Evolutionary conservation across 30 jellyfish, hydroid and myxozoan genomes (phyloP), one percentile per base, ranked within the genome.

Genomic region (Turritopsis dohrnii): DNA sequence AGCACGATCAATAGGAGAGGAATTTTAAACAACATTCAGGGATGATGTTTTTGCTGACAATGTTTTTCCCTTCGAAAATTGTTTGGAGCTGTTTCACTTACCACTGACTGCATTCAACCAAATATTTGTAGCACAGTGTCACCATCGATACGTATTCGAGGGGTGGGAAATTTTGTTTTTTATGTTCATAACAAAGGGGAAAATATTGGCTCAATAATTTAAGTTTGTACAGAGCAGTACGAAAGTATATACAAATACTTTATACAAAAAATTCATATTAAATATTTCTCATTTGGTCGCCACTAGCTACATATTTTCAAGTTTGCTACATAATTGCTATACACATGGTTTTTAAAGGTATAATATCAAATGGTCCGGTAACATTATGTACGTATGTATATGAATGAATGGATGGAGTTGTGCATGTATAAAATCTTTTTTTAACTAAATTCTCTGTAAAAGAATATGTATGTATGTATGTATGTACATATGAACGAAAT

Each of bases 281-380:
- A 69, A 69, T 69, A 69, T 69, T 69, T 69, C 77, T n/a, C 77
- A 69, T 69, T 69, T 23, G 31, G 30, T 69, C 22, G 30, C 77
- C 30, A 69, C 77, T 41, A 41, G 60, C 60, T 41, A 41, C 60
- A 41, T 41, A 41, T 41, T 41, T 41, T 41, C 60, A 41, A 41
- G 13, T 41, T 41, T 13, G 60, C 60, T 41, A 41, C 60, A 41
- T 3, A 3, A 41, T 41, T 41, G 60, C 60, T 41, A 41, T 41
- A 41, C 60, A 41, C 60, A 41, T 41, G 60, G 60, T 5, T 41
- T 41, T 41, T 41, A 41, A n/a, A 41, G 60, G 60, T 41, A 41
- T 41, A 41, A 41, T 41, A 41, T 41, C 9, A 41, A 41, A 41
- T 3, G 5, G 5, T 5, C 13, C 60, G 60, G 60, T 5, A 41